Conservation (phyloP, 2,113 vertebrate species). For the Tachysurus fulvidraco region DNA sequence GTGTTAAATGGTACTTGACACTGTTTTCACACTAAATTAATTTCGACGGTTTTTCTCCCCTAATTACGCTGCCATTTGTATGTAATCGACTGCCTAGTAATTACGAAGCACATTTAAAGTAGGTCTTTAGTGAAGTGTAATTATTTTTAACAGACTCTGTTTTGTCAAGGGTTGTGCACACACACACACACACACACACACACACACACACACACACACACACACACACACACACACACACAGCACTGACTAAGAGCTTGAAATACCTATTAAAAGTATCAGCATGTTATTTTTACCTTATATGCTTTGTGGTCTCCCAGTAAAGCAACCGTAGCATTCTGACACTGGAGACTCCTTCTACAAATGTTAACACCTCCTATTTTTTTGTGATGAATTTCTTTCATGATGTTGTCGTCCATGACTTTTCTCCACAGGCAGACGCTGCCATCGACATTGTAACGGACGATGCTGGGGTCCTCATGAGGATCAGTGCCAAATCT, state of each 20-base stretch:
- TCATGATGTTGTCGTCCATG: not conserved
- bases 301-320: not conserved
- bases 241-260: not conserved
- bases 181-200: constrained; percentile 14
- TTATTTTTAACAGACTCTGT: constrained; percentile 30
- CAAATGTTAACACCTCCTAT: not conserved
- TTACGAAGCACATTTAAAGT: constrained; percentile 26
- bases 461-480: constrained; percentile 94
- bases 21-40: constrained; percentile 28
- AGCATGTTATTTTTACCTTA: not conserved
- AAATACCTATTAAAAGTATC: not conserved
- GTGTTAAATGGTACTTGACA: constrained; percentile 29
- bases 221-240: constrained; percentile 13
- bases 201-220: too few species aligned
- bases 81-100: constrained; percentile 8
- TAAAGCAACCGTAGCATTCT: not conserved
- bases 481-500: constrained; percentile 90
- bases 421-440: constrained; percentile 77
- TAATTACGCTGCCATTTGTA: constrained; percentile 25
- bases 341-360: constrained; percentile 12
- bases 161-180: not conserved
- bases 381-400: not conserved
- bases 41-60: not conserved
- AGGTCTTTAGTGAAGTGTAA: constrained; percentile 22
- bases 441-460: constrained; percentile 91